Evolutionary conservation across 1,140 invertebrate species (phyloP).

Genomic region (Drosophila subpulchrella): DNA sequence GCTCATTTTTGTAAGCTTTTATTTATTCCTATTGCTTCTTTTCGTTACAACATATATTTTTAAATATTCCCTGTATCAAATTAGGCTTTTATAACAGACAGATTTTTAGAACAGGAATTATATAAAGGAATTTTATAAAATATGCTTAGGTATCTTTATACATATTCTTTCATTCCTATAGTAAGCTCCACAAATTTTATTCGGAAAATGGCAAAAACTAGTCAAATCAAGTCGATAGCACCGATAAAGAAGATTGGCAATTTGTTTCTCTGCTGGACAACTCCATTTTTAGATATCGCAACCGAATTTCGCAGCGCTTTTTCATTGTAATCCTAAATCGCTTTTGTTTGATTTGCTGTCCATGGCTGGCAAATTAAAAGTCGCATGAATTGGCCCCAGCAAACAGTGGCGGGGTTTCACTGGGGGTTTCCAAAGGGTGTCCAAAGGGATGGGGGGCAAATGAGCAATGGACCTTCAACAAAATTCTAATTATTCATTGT

Average conservation of each 20-base stretch:
- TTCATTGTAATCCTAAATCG: conserved; percentile 13
- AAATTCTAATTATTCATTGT: conserved; percentile 80
- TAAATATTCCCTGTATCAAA: neutral
- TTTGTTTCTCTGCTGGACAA: conserved; percentile 3
- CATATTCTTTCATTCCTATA: no score
- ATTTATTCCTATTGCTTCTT: neutral
- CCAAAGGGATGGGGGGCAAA: conserved; percentile 10
- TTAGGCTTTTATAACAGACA: no score
- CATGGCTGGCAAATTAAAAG: conserved; percentile 51
- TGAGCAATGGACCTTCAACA: conserved; percentile 58
- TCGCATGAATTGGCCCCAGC: conserved; percentile 44
- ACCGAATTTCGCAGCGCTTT: conserved; percentile 6
- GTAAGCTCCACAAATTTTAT: neutral
- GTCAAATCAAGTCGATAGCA: neutral
- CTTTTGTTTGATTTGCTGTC: conserved; percentile 40
- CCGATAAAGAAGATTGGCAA: conserved; percentile 22
- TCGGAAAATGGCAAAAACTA: neutral
- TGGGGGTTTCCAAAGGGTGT: neutral
- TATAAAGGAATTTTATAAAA: no score
- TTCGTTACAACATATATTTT: neutral
- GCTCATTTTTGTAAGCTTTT: no score
- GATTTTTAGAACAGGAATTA: no score
- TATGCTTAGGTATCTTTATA: no score
- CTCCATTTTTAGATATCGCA: conserved; percentile 4
- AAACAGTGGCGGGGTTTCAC: conserved; percentile 20